phyloP scores from a whole-genome alignment of 2,113 vertebrate genomes.

The Xiphorhynchus elegans region DNA sequence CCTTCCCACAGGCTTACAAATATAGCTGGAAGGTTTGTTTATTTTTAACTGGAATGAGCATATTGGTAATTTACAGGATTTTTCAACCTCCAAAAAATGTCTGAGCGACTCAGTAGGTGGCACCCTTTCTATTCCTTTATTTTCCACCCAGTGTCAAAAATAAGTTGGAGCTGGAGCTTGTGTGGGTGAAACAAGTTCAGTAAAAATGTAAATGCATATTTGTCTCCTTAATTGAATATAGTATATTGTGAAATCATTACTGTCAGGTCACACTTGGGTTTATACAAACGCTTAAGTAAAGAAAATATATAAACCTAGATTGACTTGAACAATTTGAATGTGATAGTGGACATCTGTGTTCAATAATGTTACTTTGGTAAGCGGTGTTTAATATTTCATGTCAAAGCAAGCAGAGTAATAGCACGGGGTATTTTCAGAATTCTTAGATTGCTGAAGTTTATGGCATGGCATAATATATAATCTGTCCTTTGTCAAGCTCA shows the following conservation, averaged over 20 bases:
- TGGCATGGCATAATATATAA: slow-evolving; percentile 50
- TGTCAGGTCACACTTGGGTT: slow-evolving; percentile 75
- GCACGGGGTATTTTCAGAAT: slow-evolving; percentile 62
- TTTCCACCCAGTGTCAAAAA: slow-evolving; percentile 18
- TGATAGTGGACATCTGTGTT: slow-evolving; percentile 80
- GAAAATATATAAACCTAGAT: slow-evolving; percentile 75
- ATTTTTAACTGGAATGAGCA: background rate
- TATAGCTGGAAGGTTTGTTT: background rate
- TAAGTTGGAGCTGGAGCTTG: background rate
- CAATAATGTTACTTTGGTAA: slow-evolving; percentile 78
- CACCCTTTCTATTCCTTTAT: slow-evolving; percentile 66
- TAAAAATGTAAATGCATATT: slow-evolving; percentile 74
- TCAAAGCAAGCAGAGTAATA: slow-evolving; percentile 65
- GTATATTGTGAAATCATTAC: slow-evolving; percentile 79
- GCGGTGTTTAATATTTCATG: slow-evolving; percentile 82
- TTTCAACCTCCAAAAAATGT: slow-evolving; percentile 16
- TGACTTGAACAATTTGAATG: slow-evolving; percentile 77
- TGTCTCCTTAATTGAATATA: slow-evolving; percentile 73
- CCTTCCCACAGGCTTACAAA: background rate
- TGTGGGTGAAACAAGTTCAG: slow-evolving; percentile 16
- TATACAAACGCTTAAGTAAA: slow-evolving; percentile 67
- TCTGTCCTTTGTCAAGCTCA: slow-evolving; percentile 74
- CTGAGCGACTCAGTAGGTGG: slow-evolving; percentile 65
- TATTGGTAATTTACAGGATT: background rate
- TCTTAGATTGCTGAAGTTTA: slow-evolving; percentile 68